phyloP scores from a whole-genome alignment of 1,140 invertebrate species.

The Manduca sexta region DNA sequence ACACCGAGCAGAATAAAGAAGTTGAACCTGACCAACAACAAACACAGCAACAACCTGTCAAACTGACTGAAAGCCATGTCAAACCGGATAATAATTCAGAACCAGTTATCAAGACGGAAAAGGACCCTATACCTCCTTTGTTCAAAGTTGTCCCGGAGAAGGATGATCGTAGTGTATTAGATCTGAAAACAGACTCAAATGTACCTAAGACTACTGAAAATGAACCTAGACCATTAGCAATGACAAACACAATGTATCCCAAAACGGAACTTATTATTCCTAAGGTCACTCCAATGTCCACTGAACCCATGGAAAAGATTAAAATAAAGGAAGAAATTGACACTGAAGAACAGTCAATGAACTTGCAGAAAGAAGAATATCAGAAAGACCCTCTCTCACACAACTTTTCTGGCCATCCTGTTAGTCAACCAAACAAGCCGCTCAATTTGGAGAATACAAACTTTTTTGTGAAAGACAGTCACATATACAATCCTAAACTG shows the following conservation, averaged over 20 bases:
- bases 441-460: constrained; percentile 63
- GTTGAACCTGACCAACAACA: constrained; percentile 43
- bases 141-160: constrained; percentile 50
- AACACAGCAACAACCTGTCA: constrained; percentile 3
- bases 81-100: constrained; percentile 47
- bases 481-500: constrained; percentile 62
- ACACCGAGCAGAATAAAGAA: constrained; percentile 63
- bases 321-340: constrained; percentile 76
- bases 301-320: constrained; percentile 69
- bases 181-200: constrained; percentile 56
- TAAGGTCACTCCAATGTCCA: constrained; percentile 69
- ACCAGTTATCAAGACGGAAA: constrained; percentile 48
- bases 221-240: constrained; percentile 39
- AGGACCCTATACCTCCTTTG: constrained; percentile 42
- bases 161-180: constrained; percentile 50
- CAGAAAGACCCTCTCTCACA: constrained; percentile 63
- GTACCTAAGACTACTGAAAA: constrained; percentile 44
- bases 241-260: constrained; percentile 46
- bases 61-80: constrained; percentile 38
- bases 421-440: constrained; percentile 53
- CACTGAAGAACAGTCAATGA: constrained; percentile 57
- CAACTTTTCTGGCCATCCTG: constrained; percentile 48
- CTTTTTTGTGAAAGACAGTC: constrained; percentile 64
- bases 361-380: constrained; percentile 64
- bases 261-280: constrained; percentile 76